phyloP scores from a whole-genome alignment of 2,888 invertebrate genomes.

The Furcula furcula region DNA sequence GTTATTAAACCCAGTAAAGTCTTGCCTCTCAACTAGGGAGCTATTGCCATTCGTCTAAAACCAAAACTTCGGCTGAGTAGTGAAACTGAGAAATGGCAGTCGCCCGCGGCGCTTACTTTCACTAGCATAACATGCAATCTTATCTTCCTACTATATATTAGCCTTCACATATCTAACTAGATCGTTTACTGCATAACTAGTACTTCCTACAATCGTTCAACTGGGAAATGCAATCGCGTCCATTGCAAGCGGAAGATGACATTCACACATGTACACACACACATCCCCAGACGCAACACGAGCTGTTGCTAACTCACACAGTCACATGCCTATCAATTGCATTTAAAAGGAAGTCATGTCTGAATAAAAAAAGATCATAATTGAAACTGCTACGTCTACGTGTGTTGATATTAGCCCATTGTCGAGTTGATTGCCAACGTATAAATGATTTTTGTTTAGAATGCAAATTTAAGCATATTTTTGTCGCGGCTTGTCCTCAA shows the following conservation, averaged over 20 bases:
- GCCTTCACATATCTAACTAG: background rate
- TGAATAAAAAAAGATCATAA: background rate
- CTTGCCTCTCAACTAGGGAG: too few species aligned
- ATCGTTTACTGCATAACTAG: background rate
- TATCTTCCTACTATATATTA: too few species aligned
- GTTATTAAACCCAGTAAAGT: too few species aligned
- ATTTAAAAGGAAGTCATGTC: constrained; percentile 1
- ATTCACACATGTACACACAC: background rate
- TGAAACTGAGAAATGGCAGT: too few species aligned
- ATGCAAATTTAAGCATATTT: too few species aligned
- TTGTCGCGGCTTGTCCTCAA: too few species aligned
- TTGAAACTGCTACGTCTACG: background rate
- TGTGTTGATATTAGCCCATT: background rate
- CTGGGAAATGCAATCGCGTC: constrained; percentile 1
- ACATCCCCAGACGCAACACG: too few species aligned
- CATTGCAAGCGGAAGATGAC: background rate
- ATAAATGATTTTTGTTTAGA: too few species aligned
- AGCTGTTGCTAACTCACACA: background rate
- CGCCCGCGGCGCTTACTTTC: too few species aligned
- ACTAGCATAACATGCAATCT: too few species aligned
- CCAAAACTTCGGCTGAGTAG: too few species aligned
- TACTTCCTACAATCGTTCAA: background rate
- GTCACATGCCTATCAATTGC: background rate
- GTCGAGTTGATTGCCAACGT: background rate
- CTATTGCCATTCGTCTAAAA: too few species aligned